A percentile compares a stretch with the other conserved stretches of the same genome.
These are phyloP conservation scores for Metopia argyrocephala DNA, from an alignment of 2,888 invertebrate species.

Conservation along the genomic window DNA sequence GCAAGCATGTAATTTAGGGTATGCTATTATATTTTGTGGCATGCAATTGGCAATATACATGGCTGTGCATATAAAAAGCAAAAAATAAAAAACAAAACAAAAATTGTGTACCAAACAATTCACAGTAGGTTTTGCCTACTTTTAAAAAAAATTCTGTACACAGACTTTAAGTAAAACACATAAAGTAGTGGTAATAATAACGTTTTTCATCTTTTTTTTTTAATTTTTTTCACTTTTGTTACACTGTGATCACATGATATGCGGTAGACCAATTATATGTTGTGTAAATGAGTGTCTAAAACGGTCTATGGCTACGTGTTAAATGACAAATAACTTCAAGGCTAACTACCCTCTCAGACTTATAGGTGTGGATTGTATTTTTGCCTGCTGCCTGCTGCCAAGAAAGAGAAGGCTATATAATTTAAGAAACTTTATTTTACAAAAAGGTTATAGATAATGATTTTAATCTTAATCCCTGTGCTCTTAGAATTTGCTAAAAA, in stretches of 20 bases:
- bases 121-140: too few species aligned
- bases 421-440: neutral
- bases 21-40: slow-evolving; percentile 17
- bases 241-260: slow-evolving; percentile 51
- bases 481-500: too few species aligned
- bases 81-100: too few species aligned
- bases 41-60: slow-evolving; percentile 16
- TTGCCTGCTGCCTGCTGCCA: neutral
- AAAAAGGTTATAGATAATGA: neutral
- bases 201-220: too few species aligned
- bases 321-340: slow-evolving; percentile 51
- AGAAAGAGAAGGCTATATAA: slow-evolving; percentile 57
- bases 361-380: too few species aligned
- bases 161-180: too few species aligned
- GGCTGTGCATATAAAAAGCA: slow-evolving; percentile 24
- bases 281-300: slow-evolving; percentile 50
- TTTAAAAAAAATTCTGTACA: too few species aligned
- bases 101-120: too few species aligned
- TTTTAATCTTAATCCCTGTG: too few species aligned
- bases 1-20: slow-evolving; percentile 75
- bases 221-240: too few species aligned
- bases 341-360: too few species aligned
- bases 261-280: slow-evolving; percentile 65
- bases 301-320: slow-evolving; percentile 35
- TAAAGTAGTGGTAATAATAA: too few species aligned